These are phyloP conservation scores for Coptodon bakossiorum DNA, from an alignment of 2,113 vertebrate species.

Conservation along the genomic window DNA sequence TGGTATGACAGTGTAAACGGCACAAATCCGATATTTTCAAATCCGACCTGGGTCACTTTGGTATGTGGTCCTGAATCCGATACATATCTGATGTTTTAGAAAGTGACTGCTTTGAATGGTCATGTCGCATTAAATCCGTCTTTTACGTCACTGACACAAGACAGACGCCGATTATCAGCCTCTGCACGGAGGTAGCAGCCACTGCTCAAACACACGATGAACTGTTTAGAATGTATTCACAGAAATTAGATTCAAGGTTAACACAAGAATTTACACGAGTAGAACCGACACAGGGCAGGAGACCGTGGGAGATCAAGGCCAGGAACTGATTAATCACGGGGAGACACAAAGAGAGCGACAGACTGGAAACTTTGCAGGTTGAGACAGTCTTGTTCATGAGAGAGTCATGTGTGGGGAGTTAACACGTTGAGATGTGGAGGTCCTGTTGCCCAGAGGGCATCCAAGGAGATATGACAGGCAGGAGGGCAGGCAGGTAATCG, in stretches of 20 bases:
- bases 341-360: not conserved
- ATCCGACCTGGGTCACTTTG: not conserved
- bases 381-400: not conserved
- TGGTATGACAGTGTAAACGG: accelerated
- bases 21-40: no score
- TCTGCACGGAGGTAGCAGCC: not conserved
- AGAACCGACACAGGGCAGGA: not conserved
- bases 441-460: not conserved
- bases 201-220: not conserved
- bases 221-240: not conserved
- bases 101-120: accelerated
- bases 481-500: not conserved
- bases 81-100: accelerated
- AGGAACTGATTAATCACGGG: accelerated
- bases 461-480: not conserved
- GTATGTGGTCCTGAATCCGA: accelerated
- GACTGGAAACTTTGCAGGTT: accelerated
- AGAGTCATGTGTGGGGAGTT: not conserved
- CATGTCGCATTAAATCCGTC: accelerated
- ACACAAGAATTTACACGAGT: not conserved
- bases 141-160: not conserved
- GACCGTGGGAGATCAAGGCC: not conserved
- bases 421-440: not conserved
- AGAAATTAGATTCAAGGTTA: not conserved
- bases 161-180: not conserved